Base-by-base conservation (phyloP, 2,888 invertebrate species). In the Caenorhabditis becei region DNA sequence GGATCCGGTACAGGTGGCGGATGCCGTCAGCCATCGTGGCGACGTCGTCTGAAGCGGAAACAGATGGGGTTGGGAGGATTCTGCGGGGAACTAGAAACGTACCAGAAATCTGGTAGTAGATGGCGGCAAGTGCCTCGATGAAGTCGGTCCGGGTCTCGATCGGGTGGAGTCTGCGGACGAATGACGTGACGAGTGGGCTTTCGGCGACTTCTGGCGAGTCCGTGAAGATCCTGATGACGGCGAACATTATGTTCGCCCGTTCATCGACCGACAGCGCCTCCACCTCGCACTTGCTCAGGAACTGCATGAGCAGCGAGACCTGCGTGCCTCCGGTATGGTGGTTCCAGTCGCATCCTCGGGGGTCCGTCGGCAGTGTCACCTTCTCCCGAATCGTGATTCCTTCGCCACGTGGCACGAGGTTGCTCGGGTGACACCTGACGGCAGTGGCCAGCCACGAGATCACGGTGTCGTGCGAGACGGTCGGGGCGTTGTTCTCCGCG, bases 41-140 rank as follows among this genome's bases (percentile, higher is more conserved):
- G 0, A 74, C 53, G 49, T 74, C 74, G 41, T 51, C 74, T 74
- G 63, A 62, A 63, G 72, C 63, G 41, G 41, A 74, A 71, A 71
- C n/a, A 20, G 7, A 24, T 8, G 26, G 1, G 18, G 14, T 41
- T 44, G 5, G 32, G 8, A 1, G 26, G 0, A 35, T 23, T 5
- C n/a, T n/a, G n/a, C 7, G 35, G 23, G 20, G 35, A 37, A 61
- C 23, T 5, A 23, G 23, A 11, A 35, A 56, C 63, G 18, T 74
- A 74, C 74, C 49, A 2, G 66, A 58, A 11, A 74, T 51, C 14
- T 74, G 74, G 51, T 59, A 74, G 37, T 65, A 74, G n/a, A 51
- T 49, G 8, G 65, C 49, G 23, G 74, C 74, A 16, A 74, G 28
- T 2, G 74, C 74, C 7, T 74, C 74, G 23, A 74, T 74, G 10